These are phyloP conservation scores for Callospermophilus lateralis DNA, from an alignment of 2,113 vertebrate species.

Conservation along the genomic window DNA sequence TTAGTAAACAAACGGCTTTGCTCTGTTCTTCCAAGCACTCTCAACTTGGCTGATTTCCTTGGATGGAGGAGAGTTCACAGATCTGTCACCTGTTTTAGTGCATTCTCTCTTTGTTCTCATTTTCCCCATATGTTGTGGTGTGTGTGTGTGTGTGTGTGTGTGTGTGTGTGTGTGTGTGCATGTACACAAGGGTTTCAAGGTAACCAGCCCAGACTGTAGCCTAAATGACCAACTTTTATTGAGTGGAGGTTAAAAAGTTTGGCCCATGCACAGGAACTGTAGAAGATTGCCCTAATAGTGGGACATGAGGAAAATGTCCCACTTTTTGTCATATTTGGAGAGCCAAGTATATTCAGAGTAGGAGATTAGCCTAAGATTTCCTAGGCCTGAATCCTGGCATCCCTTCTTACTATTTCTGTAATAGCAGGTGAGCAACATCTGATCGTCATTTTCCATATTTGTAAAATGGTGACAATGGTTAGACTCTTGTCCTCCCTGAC, in stretches of 20 bases:
- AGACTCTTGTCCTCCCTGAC: background rate
- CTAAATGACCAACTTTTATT: background rate
- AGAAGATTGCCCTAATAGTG: background rate
- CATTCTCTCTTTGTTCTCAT: background rate
- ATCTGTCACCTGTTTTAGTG: background rate
- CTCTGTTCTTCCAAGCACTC: background rate
- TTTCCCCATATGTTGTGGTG: too few species aligned
- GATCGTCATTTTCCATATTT: background rate
- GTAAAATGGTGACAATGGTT: background rate
- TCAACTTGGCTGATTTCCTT: background rate
- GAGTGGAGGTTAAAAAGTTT: background rate
- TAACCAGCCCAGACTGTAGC: background rate
- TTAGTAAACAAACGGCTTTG: background rate
- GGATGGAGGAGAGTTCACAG: background rate
- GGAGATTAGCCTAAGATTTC: background rate
- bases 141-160: too few species aligned
- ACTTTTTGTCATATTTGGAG: background rate
- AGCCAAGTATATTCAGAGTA: background rate
- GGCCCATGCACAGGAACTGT: background rate
- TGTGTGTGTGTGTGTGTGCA: too few species aligned
- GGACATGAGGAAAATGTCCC: background rate
- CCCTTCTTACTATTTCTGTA: background rate
- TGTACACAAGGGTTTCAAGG: background rate
- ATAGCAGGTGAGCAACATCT: background rate
- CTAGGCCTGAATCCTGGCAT: background rate